Conservation (phyloP, 2,888 invertebrate species). For the Apeira syringaria region DNA sequence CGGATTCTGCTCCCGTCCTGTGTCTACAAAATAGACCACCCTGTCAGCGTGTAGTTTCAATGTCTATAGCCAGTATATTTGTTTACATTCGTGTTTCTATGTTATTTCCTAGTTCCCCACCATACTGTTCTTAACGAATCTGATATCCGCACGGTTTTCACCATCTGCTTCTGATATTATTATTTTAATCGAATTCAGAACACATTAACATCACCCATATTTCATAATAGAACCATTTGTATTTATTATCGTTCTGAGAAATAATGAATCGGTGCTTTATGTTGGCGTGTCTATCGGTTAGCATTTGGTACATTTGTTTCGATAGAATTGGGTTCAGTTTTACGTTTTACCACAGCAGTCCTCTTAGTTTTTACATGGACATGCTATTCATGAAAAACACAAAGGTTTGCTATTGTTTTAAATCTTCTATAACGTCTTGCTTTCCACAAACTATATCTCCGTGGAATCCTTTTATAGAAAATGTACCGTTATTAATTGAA, state of each 20-base stretch:
- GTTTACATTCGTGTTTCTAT: constrained; percentile 22
- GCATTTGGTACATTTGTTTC: not conserved
- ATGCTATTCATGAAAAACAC: no score
- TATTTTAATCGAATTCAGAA: constrained; percentile 19
- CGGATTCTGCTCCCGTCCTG: constrained; percentile 1
- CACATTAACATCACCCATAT: constrained; percentile 28
- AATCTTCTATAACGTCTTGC: no score
- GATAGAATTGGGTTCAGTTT: constrained; percentile 5
- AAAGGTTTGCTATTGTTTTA: no score
- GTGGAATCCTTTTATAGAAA: no score
- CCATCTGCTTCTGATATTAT: constrained; percentile 21
- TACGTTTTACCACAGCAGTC: no score
- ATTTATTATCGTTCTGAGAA: constrained; percentile 19
- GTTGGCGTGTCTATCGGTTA: constrained; percentile 9
- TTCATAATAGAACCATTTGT: constrained; percentile 22
- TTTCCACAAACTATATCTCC: no score
- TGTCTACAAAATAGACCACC: constrained; percentile 25
- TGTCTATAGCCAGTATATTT: constrained; percentile 18
- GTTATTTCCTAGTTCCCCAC: constrained; percentile 26
- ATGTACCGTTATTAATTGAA: no score
- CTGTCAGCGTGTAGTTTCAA: constrained; percentile 20
- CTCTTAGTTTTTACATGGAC: no score
- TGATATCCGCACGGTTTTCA: constrained; percentile 15
- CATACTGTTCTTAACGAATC: constrained; percentile 22
- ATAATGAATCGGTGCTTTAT: constrained; percentile 21